Evolutionary conservation across 2,797 vertebrate genomes (phyloP).

Genomic region (Poeciliopsis infans): DNA sequence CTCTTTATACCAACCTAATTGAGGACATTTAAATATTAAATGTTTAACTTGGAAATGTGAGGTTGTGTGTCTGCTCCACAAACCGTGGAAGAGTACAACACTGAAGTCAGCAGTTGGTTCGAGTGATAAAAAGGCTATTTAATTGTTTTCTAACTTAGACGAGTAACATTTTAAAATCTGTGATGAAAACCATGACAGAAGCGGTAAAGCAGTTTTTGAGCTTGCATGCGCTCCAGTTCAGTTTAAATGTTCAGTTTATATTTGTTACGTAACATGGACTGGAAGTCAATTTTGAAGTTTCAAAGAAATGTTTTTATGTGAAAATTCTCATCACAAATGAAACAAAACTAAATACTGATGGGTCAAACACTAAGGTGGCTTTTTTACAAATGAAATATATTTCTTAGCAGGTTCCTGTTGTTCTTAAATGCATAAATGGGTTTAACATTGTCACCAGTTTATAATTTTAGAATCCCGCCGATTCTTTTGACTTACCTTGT

Average conservation of each 20-base stretch:
- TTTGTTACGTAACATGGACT: background rate
- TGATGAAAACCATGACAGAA: background rate
- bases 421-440: background rate
- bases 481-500: background rate
- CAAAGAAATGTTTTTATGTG: background rate
- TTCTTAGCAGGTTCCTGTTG: background rate
- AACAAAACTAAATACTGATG: too few species aligned
- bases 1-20: background rate
- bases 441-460: background rate
- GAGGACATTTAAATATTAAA: background rate
- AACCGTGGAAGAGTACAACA: background rate
- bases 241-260: too few species aligned
- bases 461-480: background rate
- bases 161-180: background rate
- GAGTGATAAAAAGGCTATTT: background rate
- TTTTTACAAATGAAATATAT: background rate
- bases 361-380: too few species aligned
- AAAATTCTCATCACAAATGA: too few species aligned
- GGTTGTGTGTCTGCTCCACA: background rate
- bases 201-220: background rate
- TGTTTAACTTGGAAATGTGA: background rate
- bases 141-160: background rate
- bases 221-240: background rate
- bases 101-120: background rate
- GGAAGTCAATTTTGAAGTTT: background rate